Percentiles rank a stretch among this genome's conserved stretches.
Evolutionary conservation across 53 echinoderm and acorn worm species (phyloP).

Genomic region (Arbacia lixula): DNA sequence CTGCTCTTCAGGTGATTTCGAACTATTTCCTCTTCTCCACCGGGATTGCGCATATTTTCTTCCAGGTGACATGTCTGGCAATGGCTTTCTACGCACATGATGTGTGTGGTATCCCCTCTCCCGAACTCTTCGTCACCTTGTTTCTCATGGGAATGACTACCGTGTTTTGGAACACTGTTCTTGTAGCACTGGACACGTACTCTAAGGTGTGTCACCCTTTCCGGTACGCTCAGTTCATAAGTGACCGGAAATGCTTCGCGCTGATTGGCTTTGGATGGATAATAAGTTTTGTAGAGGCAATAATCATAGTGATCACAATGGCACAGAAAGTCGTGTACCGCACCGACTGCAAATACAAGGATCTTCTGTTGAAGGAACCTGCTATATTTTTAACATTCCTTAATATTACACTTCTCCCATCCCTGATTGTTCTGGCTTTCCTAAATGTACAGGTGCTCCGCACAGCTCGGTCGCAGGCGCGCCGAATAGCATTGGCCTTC

Average conservation of each 20-base stretch:
- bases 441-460: conserved; percentile 4
- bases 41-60: conserved; percentile 10
- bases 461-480: conserved; percentile 4
- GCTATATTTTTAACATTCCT: no score
- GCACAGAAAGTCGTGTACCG: no score
- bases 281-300: no score
- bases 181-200: conserved; percentile 25
- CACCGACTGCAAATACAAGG: no score
- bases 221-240: neutral
- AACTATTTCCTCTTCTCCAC: conserved; percentile 19
- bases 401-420: neutral
- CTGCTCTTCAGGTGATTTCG: conserved; percentile 10
- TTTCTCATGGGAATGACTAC: neutral
- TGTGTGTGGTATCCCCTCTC: neutral
- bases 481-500: neutral
- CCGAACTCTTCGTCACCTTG: neutral
- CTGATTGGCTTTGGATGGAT: neutral
- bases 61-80: conserved; percentile 5
- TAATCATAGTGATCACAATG: no score
- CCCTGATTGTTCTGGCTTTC: conserved; percentile 3
- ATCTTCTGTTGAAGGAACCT: no score
- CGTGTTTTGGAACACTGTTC: conserved; percentile 14
- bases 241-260: neutral
- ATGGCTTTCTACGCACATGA: neutral
- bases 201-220: conserved; percentile 28